Base-by-base conservation (phyloP, 2,888 invertebrate genomes). In the Nebria brevicollis region DNA sequence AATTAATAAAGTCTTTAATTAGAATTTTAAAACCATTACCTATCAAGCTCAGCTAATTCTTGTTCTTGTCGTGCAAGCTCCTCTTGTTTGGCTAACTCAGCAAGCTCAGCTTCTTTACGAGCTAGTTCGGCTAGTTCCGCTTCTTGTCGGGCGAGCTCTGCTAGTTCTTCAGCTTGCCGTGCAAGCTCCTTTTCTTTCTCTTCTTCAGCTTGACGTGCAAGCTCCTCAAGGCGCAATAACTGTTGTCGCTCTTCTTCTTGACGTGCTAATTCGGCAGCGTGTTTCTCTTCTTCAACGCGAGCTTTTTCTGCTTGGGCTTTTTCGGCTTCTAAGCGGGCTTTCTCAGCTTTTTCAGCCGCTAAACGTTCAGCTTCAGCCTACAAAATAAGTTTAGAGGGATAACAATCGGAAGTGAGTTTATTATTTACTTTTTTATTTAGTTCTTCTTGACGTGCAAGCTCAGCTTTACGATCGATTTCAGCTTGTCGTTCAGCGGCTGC, bases 101-200 rank as follows among this genome's bases (percentile, higher is more conserved):
- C 87, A 64, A 93, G 89, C 87, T 93, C 94, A 7, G 89, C 92
- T 88, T 93, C 93, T 54, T 91, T 90, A 1, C 66, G 66, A 13
- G 66, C 66, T 83, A 84, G 86, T 85, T 94, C 94, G 0, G 93
- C 93, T 85, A 94, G 87, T 88, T 94, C 94, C 73, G 93, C 93
- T 83, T 94, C 94, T 91, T 93, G 89, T 84, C 88, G 87, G 83
- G 89, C 89, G 54, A 88, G 83, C 85, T 89, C 89, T 83, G 89
- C 89, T 84, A 89, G 87, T 85, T 89, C 89, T 83, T 89, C 89
- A 13, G 89, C 89, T 87, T 94, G 94, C 85, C 94, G 90, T 75
- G 93, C 94, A 83, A 94, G 90, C 86, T 94, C 94, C 7, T 90
- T 92, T 88, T 94, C 94, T 34, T 91, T 91, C 85, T 93, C 93